Evolutionary conservation across 2,113 vertebrate genomes (phyloP), one percentile per base, ranked within the genome.

Genomic region (Condylura cristata): DNA sequence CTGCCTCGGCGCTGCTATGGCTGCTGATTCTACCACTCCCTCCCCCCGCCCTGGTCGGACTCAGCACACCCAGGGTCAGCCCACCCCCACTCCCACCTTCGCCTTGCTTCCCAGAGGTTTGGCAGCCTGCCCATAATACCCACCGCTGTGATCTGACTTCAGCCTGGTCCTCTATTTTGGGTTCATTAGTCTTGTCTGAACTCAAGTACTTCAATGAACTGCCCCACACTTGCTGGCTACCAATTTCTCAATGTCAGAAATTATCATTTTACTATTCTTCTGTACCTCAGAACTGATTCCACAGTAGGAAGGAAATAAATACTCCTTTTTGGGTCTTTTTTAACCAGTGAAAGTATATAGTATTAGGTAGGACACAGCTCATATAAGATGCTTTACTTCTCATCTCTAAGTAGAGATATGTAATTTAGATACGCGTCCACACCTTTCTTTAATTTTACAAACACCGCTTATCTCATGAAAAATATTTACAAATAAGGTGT

Each of bases 101-200:
- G 34, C 26, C 44, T 56, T 71, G 71, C 71, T n/a, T 65, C 34
- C 66, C 12, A 30, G 26, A 89, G 65, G 65, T 30, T 2, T 22
- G 13, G 37, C 0, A 0, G 51, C 17, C 32, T 8, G 1, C 5
- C 3, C 11, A 6, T 6, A 12, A 4, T 24, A 1, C 37, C 18
- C 39, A 71, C 20, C 22, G 11, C 37, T 22, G 20, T 9, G 18
- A 6, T 4, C 81, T 71, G 11, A 30, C 39, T 51, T 75, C 39
- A 28, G 78, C 51, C 76, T 80, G 20, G 37, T 53, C 22, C 20
- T 48, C 8, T 2, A 20, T 1, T 34, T 70, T 56, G 60, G 14
- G 18, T 51, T 56, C 60, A 11, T 11, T 37, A 8, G 53, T 20
- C 37, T n/a, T 53, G 30, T 32, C 32, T 89, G 53, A 11, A 14